Percentiles rank a stretch among this genome's conserved stretches.
Evolutionary conservation across 2,888 invertebrate genomes (phyloP).

Genomic region (Philereme vetulata): DNA sequence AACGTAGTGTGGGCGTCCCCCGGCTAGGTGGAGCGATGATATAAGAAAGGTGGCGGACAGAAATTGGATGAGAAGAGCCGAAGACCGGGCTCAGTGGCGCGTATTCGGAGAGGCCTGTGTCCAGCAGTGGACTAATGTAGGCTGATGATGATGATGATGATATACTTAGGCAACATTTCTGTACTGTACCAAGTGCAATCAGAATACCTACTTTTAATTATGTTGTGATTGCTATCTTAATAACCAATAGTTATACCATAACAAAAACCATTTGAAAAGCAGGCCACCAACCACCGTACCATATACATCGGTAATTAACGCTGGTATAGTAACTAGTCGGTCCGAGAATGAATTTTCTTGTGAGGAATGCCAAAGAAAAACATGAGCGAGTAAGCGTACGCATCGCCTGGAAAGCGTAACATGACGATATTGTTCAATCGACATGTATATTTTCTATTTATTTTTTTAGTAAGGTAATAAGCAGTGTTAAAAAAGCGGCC

Average conservation of each 20-base stretch:
- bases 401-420: conserved; percentile 74
- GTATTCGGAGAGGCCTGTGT: no score
- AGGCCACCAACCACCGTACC: conserved; percentile 57
- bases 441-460: conserved; percentile 25
- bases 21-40: no score
- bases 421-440: conserved; percentile 34
- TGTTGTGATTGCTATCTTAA: conserved; percentile 21
- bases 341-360: conserved; percentile 65
- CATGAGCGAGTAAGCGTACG: conserved; percentile 62
- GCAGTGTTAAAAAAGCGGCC: no score
- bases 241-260: conserved; percentile 15
- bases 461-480: no score
- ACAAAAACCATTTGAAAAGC: conserved; percentile 45
- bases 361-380: conserved; percentile 72
- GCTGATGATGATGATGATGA: no score
- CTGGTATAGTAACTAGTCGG: conserved; percentile 57
- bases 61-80: no score
- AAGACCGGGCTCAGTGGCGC: no score
- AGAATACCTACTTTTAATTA: conserved; percentile 10
- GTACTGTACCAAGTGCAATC: background rate
- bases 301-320: conserved; percentile 73
- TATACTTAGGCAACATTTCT: no score
- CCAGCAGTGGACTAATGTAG: no score
- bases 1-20: no score
- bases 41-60: no score